Evolutionary conservation across 2,797 vertebrate species (phyloP).

Genomic region (Galagoides demidoff): DNA sequence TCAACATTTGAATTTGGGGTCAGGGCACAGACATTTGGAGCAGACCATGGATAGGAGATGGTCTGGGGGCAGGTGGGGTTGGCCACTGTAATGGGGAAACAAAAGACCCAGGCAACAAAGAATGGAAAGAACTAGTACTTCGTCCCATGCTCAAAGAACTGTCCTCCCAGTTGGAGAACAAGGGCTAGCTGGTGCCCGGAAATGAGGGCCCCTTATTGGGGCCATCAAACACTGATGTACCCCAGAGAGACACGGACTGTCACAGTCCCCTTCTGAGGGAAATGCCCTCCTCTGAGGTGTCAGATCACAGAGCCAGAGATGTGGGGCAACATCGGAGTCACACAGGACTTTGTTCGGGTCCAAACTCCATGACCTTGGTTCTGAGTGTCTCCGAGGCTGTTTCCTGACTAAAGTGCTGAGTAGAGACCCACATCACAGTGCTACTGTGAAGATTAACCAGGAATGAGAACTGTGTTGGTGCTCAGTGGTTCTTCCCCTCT

Average conservation of each 20-base stretch:
- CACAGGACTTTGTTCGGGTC: neutral
- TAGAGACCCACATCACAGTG: accelerated
- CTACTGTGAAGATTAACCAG: neutral
- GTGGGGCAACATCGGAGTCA: neutral
- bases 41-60: neutral
- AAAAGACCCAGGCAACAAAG: neutral
- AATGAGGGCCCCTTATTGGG: neutral
- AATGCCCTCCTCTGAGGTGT: neutral
- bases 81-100: neutral
- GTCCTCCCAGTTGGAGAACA: neutral
- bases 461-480: accelerated
- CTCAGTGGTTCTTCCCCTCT: neutral
- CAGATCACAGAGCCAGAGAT: neutral
- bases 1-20: neutral
- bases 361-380: neutral
- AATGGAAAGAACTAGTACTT: neutral
- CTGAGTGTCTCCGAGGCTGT: neutral
- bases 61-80: neutral
- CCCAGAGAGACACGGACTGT: neutral
- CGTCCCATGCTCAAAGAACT: neutral
- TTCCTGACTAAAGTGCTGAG: neutral
- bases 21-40: neutral
- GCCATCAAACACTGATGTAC: neutral
- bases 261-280: neutral
- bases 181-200: neutral